Conservation (phyloP, 1,140 invertebrate species). For the Rhagoletis pomonella region DNA sequence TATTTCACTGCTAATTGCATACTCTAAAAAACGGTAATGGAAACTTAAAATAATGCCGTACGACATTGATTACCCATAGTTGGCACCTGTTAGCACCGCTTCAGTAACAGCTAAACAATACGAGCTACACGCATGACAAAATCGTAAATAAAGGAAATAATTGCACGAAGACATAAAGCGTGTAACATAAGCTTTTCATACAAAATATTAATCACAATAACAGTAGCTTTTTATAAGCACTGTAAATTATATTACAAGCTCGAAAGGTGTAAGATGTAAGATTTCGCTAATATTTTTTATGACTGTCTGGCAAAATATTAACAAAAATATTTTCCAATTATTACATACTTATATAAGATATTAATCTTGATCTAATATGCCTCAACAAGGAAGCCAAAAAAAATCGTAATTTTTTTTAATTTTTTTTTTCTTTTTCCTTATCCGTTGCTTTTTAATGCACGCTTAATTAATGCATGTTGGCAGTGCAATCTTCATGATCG, state of each 20-base stretch:
- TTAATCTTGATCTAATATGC: background rate
- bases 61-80: constrained; percentile 49
- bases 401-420: background rate
- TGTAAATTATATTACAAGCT: constrained; percentile 16
- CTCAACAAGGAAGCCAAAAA: background rate
- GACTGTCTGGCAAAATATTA: background rate
- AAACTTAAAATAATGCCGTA: background rate
- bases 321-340: background rate
- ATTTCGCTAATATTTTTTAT: background rate
- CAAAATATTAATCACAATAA: background rate
- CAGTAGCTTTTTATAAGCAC: background rate
- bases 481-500: constrained; percentile 20
- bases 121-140: background rate
- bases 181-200: background rate
- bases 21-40: background rate
- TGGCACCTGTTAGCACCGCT: constrained; percentile 35
- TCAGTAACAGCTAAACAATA: background rate
- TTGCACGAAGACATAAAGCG: background rate
- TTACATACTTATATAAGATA: background rate
- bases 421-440: background rate
- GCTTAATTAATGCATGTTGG: constrained; percentile 38
- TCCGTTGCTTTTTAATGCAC: background rate
- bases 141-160: background rate
- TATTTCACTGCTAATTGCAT: background rate
- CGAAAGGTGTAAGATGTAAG: background rate